Percentiles rank a stretch among this genome's conserved stretches.
Evolutionary conservation across 1,140 invertebrate species (phyloP).

Genomic region (Drepana arcuata): DNA sequence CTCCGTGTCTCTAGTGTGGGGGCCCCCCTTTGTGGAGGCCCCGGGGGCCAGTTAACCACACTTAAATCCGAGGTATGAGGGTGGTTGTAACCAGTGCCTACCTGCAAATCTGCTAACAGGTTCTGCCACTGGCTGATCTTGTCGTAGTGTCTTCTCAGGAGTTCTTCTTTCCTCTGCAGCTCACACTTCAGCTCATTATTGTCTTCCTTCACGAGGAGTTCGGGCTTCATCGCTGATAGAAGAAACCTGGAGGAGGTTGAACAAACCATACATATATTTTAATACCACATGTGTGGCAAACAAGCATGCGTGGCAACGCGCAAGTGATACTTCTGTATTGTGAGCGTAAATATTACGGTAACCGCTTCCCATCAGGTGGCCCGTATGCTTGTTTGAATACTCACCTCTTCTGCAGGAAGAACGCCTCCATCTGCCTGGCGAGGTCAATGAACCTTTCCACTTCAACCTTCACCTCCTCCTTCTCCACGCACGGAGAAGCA

Average conservation of each 20-base stretch:
- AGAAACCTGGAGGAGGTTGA: slow-evolving; percentile 79
- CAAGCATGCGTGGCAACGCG: too few species aligned
- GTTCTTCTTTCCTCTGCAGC: slow-evolving; percentile 87
- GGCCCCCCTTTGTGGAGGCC: too few species aligned
- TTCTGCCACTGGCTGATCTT: slow-evolving; percentile 93
- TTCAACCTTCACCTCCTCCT: slow-evolving; percentile 87
- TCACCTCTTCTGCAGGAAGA: slow-evolving; percentile 90
- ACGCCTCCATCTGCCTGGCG: slow-evolving; percentile 93
- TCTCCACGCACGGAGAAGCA: slow-evolving; percentile 80
- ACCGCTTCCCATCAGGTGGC: background rate
- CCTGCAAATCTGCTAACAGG: slow-evolving; percentile 80
- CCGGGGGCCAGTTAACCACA: too few species aligned
- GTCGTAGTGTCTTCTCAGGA: slow-evolving; percentile 91
- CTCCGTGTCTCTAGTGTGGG: too few species aligned
- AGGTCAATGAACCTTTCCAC: slow-evolving; percentile 94
- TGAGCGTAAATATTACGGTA: too few species aligned
- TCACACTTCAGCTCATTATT: slow-evolving; percentile 88
- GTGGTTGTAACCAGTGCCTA: slow-evolving; percentile 13
- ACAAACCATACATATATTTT: too few species aligned
- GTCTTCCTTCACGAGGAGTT: slow-evolving; percentile 93
- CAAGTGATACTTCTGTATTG: too few species aligned
- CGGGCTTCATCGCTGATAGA: slow-evolving; percentile 91
- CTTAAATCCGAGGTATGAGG: background rate
- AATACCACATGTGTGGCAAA: too few species aligned
- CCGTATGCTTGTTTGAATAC: background rate